Evolutionary conservation across 2,797 vertebrate genomes (phyloP).

Genomic region (Trichosurus vulpecula): DNA sequence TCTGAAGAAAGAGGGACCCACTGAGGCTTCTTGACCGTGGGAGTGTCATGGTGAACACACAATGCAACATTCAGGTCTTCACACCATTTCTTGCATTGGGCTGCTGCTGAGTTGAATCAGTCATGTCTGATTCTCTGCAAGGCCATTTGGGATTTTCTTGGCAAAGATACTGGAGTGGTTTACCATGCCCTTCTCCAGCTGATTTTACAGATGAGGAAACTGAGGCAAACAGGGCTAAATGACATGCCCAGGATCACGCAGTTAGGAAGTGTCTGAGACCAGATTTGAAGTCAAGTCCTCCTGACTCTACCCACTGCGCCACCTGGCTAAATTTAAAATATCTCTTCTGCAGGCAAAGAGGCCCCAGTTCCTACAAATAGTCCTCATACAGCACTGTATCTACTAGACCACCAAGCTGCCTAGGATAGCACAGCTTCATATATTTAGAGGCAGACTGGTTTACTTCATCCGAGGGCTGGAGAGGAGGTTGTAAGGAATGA

Average conservation of each 20-base stretch:
- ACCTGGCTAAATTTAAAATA: neutral
- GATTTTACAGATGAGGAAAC: neutral
- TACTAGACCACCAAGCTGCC: neutral
- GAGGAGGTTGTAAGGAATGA: neutral
- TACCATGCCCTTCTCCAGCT: neutral
- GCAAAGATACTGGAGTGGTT: neutral
- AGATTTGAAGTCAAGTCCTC: neutral
- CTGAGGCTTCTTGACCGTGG: neutral
- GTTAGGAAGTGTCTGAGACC: neutral
- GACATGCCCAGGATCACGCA: neutral
- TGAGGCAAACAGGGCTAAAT: neutral
- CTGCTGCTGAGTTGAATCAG: neutral
- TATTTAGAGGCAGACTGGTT: neutral
- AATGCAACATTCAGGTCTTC: neutral
- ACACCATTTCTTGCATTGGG: neutral
- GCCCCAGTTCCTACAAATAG: neutral
- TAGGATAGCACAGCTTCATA: neutral
- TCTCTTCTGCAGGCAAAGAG: neutral
- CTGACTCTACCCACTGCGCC: too few relatives aligned
- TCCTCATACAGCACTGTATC: neutral
- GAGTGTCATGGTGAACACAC: neutral
- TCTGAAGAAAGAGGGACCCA: neutral
- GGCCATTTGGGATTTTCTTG: neutral
- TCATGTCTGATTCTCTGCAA: neutral
- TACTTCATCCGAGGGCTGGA: neutral